phyloP scores from a whole-genome alignment of 1,140 invertebrate genomes.

The Propsilocerus akamusi region DNA sequence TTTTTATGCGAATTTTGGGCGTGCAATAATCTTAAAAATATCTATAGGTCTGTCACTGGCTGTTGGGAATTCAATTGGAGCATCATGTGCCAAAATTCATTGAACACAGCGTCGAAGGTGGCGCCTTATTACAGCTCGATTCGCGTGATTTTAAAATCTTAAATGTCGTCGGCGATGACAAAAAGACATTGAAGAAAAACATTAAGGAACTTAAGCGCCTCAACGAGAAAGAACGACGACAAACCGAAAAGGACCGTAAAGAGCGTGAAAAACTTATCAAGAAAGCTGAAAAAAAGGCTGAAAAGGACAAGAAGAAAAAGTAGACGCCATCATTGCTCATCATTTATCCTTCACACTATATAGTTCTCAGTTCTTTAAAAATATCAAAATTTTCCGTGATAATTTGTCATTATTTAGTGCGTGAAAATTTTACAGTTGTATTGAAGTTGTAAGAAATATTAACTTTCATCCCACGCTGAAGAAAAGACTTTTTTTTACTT shows the following conservation, averaged over 20 bases:
- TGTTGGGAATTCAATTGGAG: slow-evolving; percentile 61
- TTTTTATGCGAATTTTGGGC: neutral
- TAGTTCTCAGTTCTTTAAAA: no score
- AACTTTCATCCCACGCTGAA: no score
- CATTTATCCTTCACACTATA: no score
- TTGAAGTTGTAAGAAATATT: no score
- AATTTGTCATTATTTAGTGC: no score
- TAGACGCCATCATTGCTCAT: no score
- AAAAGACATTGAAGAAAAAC: slow-evolving; percentile 66
- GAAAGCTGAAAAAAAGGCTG: slow-evolving; percentile 64
- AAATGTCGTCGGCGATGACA: slow-evolving; percentile 62
- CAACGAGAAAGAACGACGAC: slow-evolving; percentile 60
- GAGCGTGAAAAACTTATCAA: slow-evolving; percentile 53
- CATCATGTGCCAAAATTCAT: slow-evolving; percentile 67
- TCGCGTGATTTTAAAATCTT: slow-evolving; percentile 75
- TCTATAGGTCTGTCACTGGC: slow-evolving; percentile 70
- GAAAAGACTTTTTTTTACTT: no score
- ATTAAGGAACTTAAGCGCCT: slow-evolving; percentile 67
- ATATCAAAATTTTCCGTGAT: no score
- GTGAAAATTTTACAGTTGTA: no score
- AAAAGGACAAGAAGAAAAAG: slow-evolving; percentile 48
- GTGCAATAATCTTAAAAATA: slow-evolving; percentile 7
- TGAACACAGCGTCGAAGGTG: slow-evolving; percentile 67
- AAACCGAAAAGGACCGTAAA: slow-evolving; percentile 52
- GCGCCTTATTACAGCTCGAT: slow-evolving; percentile 60